Conservation (phyloP, 2,797 vertebrate genomes). For the Pogonophryne albipinna region DNA sequence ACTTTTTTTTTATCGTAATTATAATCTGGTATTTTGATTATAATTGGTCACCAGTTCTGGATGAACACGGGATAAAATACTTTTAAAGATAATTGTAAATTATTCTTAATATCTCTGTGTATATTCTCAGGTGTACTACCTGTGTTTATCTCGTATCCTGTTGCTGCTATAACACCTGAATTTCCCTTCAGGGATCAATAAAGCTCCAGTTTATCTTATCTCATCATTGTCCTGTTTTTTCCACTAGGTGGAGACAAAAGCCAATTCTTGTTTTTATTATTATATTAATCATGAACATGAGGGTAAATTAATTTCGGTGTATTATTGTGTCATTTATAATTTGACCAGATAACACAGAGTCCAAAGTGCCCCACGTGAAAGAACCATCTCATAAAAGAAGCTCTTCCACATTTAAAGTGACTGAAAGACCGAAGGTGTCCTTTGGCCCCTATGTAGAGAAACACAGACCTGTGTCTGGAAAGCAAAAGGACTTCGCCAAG, state of each 20-base stretch:
- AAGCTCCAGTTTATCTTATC: no score
- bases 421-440: conserved; percentile 72
- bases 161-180: no score
- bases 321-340: conserved; percentile 32
- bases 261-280: not conserved
- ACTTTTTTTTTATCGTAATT: not conserved
- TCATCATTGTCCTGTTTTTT: not conserved
- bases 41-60: not conserved
- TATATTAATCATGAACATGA: not conserved
- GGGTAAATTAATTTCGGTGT: conserved; percentile 13
- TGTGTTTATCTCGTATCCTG: no score
- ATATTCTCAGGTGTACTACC: no score
- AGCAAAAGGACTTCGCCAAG: conserved; percentile 53
- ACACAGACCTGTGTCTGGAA: conserved; percentile 38
- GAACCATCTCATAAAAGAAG: conserved; percentile 55
- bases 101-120: no score
- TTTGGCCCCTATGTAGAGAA: conserved; percentile 71
- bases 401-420: conserved; percentile 39
- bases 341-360: conserved; percentile 60
- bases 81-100: no score
- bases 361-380: conserved; percentile 47
- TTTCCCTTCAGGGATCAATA: no score
- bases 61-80: not conserved
- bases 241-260: conserved; percentile 75
- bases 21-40: not conserved